phyloP scores from a whole-genome alignment of 2,888 invertebrate species.

The Scrobipalpa costella region DNA sequence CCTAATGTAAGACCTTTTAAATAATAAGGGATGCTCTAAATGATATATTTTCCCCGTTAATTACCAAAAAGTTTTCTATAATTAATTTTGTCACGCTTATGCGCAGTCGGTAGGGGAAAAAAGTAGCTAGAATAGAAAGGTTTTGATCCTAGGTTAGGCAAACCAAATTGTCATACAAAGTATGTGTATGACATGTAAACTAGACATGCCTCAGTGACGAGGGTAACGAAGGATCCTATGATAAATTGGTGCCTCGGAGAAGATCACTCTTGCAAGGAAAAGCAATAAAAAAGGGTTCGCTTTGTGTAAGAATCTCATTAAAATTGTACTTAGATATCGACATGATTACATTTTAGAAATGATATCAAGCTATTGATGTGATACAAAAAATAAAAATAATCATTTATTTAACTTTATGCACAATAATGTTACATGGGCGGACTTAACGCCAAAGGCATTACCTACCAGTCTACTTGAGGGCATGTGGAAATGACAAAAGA shows the following conservation, averaged over 20 bases:
- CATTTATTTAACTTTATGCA: too few species aligned
- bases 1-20: too few species aligned
- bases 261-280: background rate
- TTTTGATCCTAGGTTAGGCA: background rate
- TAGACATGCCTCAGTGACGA: background rate
- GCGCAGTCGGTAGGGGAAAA: too few species aligned
- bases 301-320: slow-evolving; percentile 3
- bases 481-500: too few species aligned
- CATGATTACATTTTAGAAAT: too few species aligned
- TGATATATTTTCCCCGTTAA: background rate
- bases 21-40: too few species aligned
- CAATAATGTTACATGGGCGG: too few species aligned
- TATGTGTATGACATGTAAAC: background rate
- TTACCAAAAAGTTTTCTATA: background rate
- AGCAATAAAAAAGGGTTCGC: background rate
- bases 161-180: background rate
- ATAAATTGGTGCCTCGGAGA: background rate
- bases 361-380: too few species aligned
- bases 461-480: too few species aligned
- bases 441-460: too few species aligned
- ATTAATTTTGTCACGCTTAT: background rate
- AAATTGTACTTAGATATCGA: background rate
- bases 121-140: too few species aligned
- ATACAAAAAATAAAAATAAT: too few species aligned
- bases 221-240: background rate